Evolutionary conservation across 2,113 vertebrate species (phyloP), one percentile per base, ranked within the genome.

Genomic region (Neolamprologus caudopunctatus): DNA sequence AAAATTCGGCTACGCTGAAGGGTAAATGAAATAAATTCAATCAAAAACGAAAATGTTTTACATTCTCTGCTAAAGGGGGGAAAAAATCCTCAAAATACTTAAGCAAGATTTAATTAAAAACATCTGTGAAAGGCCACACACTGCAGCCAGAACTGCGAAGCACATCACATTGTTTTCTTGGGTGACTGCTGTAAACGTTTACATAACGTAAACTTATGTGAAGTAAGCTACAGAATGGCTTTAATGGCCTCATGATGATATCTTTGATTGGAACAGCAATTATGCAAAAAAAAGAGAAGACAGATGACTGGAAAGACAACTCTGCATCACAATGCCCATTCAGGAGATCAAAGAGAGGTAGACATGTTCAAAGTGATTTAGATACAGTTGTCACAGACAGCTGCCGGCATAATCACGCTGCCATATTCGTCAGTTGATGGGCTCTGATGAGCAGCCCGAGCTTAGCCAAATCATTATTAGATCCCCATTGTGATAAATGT

Each of bases 401-500:
- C 97, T 98, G 97, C 97, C 96, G 97, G 97, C 96, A 95, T 98
- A 98, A 99, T 99, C 97, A 96, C 95, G 94, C 97, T 97, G 97
- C 97, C 96, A 97, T 96, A 97, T 97, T 97, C 97, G 97, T 97
- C 97, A 97, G 96, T 97, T 98, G 98, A 97, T 97, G 96, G 97
- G 95, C 96, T 94, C 95, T 97, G 97, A 98, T 97, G 98, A 98
- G 97, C 96, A 94, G 96, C 96, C 95, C 94, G 96, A 97, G 97
- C 97, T 86, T 80, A 95, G 96, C 97, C 96, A 96, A 97, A 98
- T 98, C 97, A 97, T 98, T 98, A 98, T 98, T 97, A 98, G 97
- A 97, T 98, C 96, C 97, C 97, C 96, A 97, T 98, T 98, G 97
- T 98, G 98, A 98, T 98, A 97, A 97, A 98, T 97, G 97, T 97